These are phyloP conservation scores for Stegophylla sp. DNA, from an alignment of 2,888 invertebrate genomes.

Conservation along the genomic window DNA sequence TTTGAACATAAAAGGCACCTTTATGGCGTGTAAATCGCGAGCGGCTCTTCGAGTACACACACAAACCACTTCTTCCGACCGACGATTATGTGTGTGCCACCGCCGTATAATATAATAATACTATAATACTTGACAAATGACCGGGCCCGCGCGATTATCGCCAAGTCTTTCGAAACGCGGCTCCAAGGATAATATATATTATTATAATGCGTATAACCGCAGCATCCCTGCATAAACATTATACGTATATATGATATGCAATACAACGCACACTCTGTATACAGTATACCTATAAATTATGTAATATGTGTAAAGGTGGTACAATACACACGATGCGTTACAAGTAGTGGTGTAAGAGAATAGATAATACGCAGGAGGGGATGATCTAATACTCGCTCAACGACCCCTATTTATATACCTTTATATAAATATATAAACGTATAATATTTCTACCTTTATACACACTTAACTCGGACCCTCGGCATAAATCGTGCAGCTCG, in stretches of 20 bases:
- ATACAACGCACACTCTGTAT: neutral
- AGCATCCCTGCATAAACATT: neutral
- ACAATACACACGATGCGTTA: no score
- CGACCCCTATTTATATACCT: conserved; percentile 20
- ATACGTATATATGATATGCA: no score
- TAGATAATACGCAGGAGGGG: no score
- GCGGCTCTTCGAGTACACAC: neutral
- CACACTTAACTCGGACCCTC: conserved; percentile 29
- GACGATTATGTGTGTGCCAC: neutral
- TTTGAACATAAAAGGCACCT: no score
- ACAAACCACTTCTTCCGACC: neutral
- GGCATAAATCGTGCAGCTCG: neutral
- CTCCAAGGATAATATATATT: neutral
- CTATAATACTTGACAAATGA: conserved; percentile 28
- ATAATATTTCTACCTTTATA: no score
- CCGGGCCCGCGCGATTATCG: neutral
- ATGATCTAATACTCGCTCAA: no score
- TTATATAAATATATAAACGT: neutral
- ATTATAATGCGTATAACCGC: neutral
- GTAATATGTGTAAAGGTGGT: neutral
- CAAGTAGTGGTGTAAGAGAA: no score
- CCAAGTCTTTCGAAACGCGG: neutral
- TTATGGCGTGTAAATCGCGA: neutral
- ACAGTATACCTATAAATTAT: neutral
- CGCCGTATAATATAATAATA: no score